Evolutionary conservation across 2,113 vertebrate species (phyloP).

Genomic region (Malurus elegans): DNA sequence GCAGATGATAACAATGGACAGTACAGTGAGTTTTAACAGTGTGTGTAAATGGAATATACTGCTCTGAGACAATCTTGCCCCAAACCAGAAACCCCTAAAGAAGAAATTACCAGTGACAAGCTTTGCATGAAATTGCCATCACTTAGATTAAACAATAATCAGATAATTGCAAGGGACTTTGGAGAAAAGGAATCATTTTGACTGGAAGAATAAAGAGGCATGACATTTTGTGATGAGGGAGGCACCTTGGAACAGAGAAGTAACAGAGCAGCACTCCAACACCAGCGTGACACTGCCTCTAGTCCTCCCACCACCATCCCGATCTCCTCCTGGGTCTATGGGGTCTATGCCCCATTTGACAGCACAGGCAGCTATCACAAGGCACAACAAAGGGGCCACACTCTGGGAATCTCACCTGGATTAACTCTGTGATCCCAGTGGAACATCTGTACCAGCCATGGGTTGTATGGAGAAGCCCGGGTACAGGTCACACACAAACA

Average conservation of each 20-base stretch:
- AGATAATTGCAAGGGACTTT: background rate
- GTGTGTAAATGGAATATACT: background rate
- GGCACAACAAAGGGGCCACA: background rate
- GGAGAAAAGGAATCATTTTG: background rate
- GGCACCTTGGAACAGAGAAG: background rate
- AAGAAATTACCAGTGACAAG: background rate
- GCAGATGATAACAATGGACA: background rate
- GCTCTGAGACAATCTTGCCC: background rate
- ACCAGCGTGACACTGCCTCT: background rate
- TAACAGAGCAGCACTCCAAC: background rate
- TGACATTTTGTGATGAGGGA: background rate
- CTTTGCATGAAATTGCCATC: background rate
- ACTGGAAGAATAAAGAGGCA: background rate
- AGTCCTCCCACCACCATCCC: background rate
- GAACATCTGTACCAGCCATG: rapidly evolving
- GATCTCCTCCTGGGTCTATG: background rate
- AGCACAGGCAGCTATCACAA: background rate
- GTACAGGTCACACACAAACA: background rate
- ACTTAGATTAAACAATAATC: background rate
- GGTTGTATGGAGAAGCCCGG: rapidly evolving
- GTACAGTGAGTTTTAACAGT: background rate
- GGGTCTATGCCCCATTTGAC: background rate
- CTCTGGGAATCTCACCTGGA: rapidly evolving
- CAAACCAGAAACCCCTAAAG: background rate
- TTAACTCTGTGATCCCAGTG: background rate